Evolutionary conservation across 2,888 invertebrate genomes (phyloP), one percentile per base, ranked within the genome.

Genomic region (Metacarcinus magister): DNA sequence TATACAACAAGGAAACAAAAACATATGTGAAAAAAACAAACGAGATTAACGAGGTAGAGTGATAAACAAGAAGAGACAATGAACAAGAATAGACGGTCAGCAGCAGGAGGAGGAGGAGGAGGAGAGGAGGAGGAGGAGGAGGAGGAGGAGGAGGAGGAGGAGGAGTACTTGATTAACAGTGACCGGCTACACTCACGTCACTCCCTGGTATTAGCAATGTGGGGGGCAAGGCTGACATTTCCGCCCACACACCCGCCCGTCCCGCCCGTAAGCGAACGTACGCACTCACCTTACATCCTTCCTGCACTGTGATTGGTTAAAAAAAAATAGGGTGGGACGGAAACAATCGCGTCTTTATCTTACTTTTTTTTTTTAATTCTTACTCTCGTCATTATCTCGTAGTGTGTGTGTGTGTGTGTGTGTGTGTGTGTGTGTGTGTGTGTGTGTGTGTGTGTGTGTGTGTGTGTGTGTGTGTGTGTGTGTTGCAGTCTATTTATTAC

Each of bases 171-270:
- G 82, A 82, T 10, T 32, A 82, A 82, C 82, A 82, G 32, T 16
- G 23, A 7, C 28, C 32, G 13, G 32, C 82, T 32, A 7, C 82
- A 82, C 82, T 32, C 82, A 32, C 16, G 82, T 32, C 82, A 82
- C 28, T 32, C 7, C 7, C 32, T 32, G 28, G 82, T 82, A 82
- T 82, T 82, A 32, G 13, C 82, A 10, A 13, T 16, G 82, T 82
- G 82, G 82, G 82, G 82, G 82, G 82, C 82, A 32, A 28, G 82
- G 82, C 82, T 82, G 82, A 82, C 82, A 82, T 82, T 82, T 82
- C 82, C 82, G 82, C 32, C 28, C 82, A 28, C 82, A 82, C 32
- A 75, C 67, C 19, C 67, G 5, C 13, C n/a, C 82, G 28, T 32
- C 82, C n/a, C 82, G 8, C 82, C 28, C 13, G 23, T 13, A 82